These are phyloP conservation scores for Tupaia tana DNA, from an alignment of 2,113 vertebrate genomes.

Conservation along the genomic window DNA sequence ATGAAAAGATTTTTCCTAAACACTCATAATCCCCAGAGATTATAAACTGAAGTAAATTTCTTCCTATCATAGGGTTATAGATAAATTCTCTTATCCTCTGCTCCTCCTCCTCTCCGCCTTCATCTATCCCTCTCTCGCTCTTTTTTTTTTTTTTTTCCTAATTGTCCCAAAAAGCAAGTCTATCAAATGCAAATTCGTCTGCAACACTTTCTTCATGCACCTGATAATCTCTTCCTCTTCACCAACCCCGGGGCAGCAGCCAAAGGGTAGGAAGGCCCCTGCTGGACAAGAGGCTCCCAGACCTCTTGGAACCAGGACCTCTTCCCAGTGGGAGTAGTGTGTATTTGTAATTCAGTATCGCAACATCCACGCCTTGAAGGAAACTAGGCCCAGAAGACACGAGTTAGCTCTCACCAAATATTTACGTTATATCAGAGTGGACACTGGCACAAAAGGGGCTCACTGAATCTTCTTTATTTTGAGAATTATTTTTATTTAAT, in stretches of 20 bases:
- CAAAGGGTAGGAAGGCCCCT: conserved; percentile 15
- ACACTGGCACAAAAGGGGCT: neutral
- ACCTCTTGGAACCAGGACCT: neutral
- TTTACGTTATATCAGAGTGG: neutral
- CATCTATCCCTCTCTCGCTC: no score
- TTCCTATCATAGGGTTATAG: neutral
- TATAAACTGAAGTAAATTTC: neutral
- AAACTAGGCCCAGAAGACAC: neutral
- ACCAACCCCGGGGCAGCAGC: neutral
- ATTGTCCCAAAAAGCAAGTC: neutral
- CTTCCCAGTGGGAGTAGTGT: neutral
- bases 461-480: neutral
- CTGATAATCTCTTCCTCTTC: neutral
- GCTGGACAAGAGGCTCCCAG: conserved; percentile 3
- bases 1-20: neutral
- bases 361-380: neutral
- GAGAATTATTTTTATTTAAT: neutral
- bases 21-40: neutral
- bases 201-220: neutral
- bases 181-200: neutral
- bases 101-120: no score
- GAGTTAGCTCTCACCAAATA: neutral
- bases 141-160: neutral
- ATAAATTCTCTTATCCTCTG: neutral
- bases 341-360: neutral